These are phyloP conservation scores for Macrosiphum euphorbiae DNA, from an alignment of 2,888 invertebrate genomes.

Conservation along the genomic window DNA sequence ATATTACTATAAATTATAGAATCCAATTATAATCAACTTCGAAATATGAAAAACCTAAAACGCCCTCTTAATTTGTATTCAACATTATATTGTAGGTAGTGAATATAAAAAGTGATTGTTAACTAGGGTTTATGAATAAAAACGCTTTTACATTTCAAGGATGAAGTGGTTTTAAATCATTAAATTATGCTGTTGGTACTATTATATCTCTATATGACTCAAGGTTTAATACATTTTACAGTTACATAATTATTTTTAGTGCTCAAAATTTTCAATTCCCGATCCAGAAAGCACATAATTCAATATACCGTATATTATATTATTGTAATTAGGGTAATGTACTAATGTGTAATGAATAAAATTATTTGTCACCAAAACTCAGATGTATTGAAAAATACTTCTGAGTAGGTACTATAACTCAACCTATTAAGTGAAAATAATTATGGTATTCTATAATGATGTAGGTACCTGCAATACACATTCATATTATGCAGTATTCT, in stretches of 20 bases:
- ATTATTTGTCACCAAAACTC: background rate
- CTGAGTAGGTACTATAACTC: background rate
- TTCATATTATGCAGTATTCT: background rate
- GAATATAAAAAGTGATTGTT: constrained; percentile 22
- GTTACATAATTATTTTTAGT: background rate
- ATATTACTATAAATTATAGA: background rate
- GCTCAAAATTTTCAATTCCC: background rate
- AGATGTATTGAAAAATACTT: background rate
- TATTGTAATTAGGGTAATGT: background rate
- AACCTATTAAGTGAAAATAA: background rate
- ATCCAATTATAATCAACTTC: constrained; percentile 35
- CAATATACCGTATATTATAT: background rate
- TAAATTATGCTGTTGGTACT: background rate
- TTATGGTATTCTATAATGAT: background rate
- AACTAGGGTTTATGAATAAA: background rate
- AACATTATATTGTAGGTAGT: background rate
- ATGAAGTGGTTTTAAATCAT: constrained; percentile 6
- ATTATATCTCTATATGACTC: background rate
- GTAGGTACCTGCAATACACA: background rate
- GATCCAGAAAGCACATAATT: background rate
- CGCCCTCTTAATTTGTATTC: background rate
- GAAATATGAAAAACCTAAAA: background rate
- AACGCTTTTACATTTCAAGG: background rate
- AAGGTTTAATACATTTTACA: background rate
- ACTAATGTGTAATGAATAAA: background rate